Base-by-base conservation (phyloP, 2,797 vertebrate species). In the Stomatorhinus walkeri region DNA sequence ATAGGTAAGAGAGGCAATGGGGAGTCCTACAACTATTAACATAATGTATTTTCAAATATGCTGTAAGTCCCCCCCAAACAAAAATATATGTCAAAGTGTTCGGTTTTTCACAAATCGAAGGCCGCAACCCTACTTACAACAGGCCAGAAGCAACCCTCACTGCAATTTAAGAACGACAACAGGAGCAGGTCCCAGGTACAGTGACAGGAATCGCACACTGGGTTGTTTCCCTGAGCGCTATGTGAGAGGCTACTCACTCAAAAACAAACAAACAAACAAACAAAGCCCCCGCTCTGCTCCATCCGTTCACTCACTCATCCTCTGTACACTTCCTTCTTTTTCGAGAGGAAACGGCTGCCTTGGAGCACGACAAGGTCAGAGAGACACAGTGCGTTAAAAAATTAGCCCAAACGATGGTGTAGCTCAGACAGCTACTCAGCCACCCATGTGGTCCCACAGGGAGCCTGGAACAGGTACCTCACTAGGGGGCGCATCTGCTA, bases 401-500 rank as follows among this genome's bases (percentile, higher is more conserved):
- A 76, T 76, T 40, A 40, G 68, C 4, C 32, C 68, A 76, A 76
- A 24, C 4, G 68, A 76, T 19, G 68, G 32, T 32, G 32, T 1
- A 40, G 12, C 10, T 6, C 32, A 40, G 2, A 1, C 0, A 0
- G 28, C 12, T 40, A 76, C 14, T 16, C 28, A 32, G 64, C 36
- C 24, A 32, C 24, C 12, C 68, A 16, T 40, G 36, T 4, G 14
- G 19, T 10, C 56, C 90, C 88, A 22, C 4, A 36, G 72, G 85
- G 72, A 28, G n/a, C 7, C 3, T 51, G 10, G 59, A 32, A 46
- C 40, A 72, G 84, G 28, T 43, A 59, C 46, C 68, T 56, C 86
- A 89, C 87, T 90, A 87, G 64, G 87, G 87, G 89, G 85, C 56
- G 5, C 54, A 9, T 59, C 56, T 22, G 7, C 56, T 8, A 61